phyloP scores from a whole-genome alignment of 2,113 vertebrate species.

The Danio rerio region DNA sequence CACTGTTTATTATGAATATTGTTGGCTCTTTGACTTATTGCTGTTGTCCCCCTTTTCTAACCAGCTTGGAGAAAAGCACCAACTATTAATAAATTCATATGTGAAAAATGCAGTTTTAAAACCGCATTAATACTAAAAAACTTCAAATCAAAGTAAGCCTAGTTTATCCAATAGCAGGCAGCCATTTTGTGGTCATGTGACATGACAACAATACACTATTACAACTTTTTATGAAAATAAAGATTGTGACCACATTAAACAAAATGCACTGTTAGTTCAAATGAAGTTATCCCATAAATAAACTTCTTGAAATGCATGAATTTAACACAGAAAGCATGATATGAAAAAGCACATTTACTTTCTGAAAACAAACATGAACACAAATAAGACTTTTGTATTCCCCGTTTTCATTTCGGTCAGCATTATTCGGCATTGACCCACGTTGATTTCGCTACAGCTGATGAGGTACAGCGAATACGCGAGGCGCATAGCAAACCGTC shows the following conservation, averaged over 20 bases:
- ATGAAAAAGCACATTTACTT: not conserved
- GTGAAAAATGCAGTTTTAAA: not conserved
- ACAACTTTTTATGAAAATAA: not conserved
- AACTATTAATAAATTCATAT: not conserved
- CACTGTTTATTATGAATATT: not conserved
- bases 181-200: constrained; percentile 35
- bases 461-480: not conserved
- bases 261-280: not conserved
- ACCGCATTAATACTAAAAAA: not conserved
- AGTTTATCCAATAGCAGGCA: not conserved
- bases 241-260: not conserved
- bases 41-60: not conserved
- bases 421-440: not conserved
- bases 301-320: not conserved
- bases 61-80: not conserved
- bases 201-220: not conserved
- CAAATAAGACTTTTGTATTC: not conserved
- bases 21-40: not conserved
- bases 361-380: not conserved
- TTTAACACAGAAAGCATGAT: not conserved
- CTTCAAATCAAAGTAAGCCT: not conserved
- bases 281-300: not conserved
- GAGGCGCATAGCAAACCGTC: not conserved
- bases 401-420: not conserved
- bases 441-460: not conserved